phyloP scores from a whole-genome alignment of 2,113 vertebrate species.

The Ageneiosus marmoratus region DNA sequence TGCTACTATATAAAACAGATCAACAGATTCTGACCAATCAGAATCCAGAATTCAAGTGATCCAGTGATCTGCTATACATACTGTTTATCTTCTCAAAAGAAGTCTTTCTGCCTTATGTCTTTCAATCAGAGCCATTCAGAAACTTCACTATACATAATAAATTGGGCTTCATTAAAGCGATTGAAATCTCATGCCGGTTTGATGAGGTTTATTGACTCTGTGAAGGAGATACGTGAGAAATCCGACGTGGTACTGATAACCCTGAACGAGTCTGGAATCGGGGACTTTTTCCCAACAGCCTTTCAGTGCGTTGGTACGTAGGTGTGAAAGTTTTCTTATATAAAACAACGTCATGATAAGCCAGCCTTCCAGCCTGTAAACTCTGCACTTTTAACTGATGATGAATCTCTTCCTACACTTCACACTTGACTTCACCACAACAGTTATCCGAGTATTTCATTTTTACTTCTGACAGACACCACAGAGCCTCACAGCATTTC shows the following conservation, averaged over 20 bases:
- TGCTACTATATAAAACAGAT: not conserved
- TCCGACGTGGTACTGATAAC: not conserved
- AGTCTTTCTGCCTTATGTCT: not conserved
- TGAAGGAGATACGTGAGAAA: slow-evolving; percentile 14
- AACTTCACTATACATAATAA: slow-evolving; percentile 37
- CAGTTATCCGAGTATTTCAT: not conserved
- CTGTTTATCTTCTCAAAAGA: not conserved
- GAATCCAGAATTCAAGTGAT: not conserved
- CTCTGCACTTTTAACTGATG: not conserved
- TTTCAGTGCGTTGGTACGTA: not conserved
- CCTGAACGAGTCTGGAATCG: not conserved
- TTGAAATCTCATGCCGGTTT: slow-evolving; percentile 21
- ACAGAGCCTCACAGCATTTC: not conserved
- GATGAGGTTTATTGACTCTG: slow-evolving; percentile 26
- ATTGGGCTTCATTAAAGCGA: slow-evolving; percentile 54
- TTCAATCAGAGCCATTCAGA: not conserved
- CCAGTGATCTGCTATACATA: not conserved
- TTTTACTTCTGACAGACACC: not conserved
- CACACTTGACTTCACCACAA: not conserved
- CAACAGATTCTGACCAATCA: not conserved
- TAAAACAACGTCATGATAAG: not conserved
- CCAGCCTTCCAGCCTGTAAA: not conserved
- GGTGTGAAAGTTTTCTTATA: slow-evolving; percentile 16
- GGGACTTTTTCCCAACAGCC: not conserved
- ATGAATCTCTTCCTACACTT: slow-evolving; percentile 11